phyloP scores from a whole-genome alignment of 2,888 invertebrate species.

The Drosophila helvetica region DNA sequence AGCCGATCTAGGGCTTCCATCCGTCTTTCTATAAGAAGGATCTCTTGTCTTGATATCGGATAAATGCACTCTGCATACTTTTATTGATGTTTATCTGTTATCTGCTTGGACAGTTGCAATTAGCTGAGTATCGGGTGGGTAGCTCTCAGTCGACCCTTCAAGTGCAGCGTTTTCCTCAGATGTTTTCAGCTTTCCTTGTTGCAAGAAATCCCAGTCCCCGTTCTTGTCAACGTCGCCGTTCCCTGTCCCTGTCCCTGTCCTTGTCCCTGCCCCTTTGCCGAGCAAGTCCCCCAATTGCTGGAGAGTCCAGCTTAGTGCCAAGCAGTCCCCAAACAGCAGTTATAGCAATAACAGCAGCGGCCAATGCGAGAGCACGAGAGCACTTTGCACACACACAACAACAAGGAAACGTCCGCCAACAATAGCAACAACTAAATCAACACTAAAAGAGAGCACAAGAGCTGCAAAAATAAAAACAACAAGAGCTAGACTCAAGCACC shows the following conservation, averaged over 20 bases:
- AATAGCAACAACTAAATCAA: slow-evolving; percentile 49
- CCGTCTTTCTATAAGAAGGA: too few relatives aligned
- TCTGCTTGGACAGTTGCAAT: too few relatives aligned
- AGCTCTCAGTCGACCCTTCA: background rate
- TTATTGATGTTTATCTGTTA: too few relatives aligned
- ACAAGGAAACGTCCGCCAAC: slow-evolving; percentile 38
- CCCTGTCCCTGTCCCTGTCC: too few relatives aligned
- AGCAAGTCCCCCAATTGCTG: slow-evolving; percentile 10
- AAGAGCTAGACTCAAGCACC: slow-evolving; percentile 16
- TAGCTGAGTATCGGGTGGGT: background rate
- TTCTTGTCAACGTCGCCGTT: background rate
- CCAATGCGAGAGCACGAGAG: slow-evolving; percentile 25
- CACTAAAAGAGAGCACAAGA: slow-evolving; percentile 39
- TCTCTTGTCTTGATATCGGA: too few relatives aligned
- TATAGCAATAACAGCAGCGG: slow-evolving; percentile 10
- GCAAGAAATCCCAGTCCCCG: background rate
- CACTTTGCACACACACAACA: slow-evolving; percentile 44
- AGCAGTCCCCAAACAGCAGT: slow-evolving; percentile 29
- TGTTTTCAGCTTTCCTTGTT: background rate
- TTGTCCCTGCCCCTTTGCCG: slow-evolving; percentile 15
- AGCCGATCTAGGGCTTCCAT: too few relatives aligned
- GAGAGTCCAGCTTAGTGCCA: slow-evolving; percentile 37
- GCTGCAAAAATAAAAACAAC: slow-evolving; percentile 18
- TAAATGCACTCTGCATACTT: too few relatives aligned
- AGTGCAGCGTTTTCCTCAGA: background rate